These are phyloP conservation scores for Polietes domitor DNA, from an alignment of 2,888 invertebrate species.

Conservation along the genomic window DNA sequence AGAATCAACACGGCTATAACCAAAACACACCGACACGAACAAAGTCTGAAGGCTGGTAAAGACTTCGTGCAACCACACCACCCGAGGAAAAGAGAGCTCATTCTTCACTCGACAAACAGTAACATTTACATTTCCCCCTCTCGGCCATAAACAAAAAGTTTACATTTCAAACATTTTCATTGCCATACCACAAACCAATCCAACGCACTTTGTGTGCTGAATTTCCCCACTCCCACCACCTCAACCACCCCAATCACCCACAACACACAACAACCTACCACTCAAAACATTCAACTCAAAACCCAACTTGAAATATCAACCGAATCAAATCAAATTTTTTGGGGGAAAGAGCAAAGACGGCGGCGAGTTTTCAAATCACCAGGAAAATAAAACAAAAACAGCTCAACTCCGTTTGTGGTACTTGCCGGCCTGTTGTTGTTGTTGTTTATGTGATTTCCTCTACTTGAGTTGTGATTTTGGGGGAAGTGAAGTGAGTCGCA, in stretches of 20 bases:
- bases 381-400: neutral
- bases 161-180: slow-evolving; percentile 33
- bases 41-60: slow-evolving; percentile 30
- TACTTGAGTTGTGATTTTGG: neutral
- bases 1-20: neutral
- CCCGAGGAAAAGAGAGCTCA: too few relatives aligned
- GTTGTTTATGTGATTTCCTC: slow-evolving; percentile 16
- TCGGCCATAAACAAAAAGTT: too few relatives aligned
- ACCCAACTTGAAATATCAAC: slow-evolving; percentile 3
- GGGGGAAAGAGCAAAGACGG: slow-evolving; percentile 5
- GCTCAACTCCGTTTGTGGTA: slow-evolving; percentile 11
- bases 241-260: neutral
- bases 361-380: neutral
- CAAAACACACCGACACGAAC: slow-evolving; percentile 26
- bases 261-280: neutral
- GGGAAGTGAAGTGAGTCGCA: slow-evolving; percentile 4
- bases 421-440: neutral
- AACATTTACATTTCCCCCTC: neutral
- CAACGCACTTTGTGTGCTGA: slow-evolving; percentile 15
- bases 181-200: slow-evolving; percentile 26
- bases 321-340: neutral
- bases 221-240: slow-evolving; percentile 9
- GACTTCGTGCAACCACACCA: neutral
- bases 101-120: too few relatives aligned
- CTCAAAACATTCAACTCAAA: neutral